Base-by-base conservation (phyloP, 2,797 vertebrate genomes). In the Hydrocynus forskahlii region DNA sequence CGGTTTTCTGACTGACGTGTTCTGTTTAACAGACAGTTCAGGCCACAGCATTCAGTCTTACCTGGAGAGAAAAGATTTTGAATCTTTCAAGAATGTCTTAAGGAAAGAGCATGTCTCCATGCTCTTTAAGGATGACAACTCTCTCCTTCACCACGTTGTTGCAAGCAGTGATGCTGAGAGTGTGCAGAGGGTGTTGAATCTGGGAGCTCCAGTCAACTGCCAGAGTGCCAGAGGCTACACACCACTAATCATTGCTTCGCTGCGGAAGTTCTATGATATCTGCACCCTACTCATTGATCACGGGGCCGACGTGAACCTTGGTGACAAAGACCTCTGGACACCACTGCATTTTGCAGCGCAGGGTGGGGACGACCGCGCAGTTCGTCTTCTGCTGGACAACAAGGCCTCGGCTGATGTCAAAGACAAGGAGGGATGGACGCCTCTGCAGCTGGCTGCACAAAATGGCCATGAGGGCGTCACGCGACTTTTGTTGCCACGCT, bases 341-440 rank as follows among this genome's bases (percentile, higher is more conserved):
- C 89, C 94, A 0, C 88, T 97, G 16, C 95, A 97, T 90, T 98
- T 97, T 0, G 93, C 95, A 0, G 93, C 96, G 52, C 96, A 99
- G 92, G 94, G 89, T 0, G 96, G 95, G 0, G 95, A 97, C 0
- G 93, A 97, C 90, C 81, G 89, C 1, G 85, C 88, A 0, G 87
- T 87, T 0, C 90, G 91, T 5, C 86, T 96, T 10, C 91, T 98
- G 54, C 87, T 97, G 89, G 95, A 96, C 78, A 92, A 92, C 40
- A 90, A 92, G 57, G 95, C 94, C 0, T 25, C 0, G 0, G 85
- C 87, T 0, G 82, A 95, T 29, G 89, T 91, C 43, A 89, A 67
- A 64, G 96, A 98, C 83, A 93, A 86, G 0, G 89, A 94, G 0
- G 94, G 94, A 0, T 97, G 96, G 97, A 96, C 88, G 0, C 92